Conservation (phyloP, 2,113 vertebrate genomes). For the Corythornis madagascariensis region DNA sequence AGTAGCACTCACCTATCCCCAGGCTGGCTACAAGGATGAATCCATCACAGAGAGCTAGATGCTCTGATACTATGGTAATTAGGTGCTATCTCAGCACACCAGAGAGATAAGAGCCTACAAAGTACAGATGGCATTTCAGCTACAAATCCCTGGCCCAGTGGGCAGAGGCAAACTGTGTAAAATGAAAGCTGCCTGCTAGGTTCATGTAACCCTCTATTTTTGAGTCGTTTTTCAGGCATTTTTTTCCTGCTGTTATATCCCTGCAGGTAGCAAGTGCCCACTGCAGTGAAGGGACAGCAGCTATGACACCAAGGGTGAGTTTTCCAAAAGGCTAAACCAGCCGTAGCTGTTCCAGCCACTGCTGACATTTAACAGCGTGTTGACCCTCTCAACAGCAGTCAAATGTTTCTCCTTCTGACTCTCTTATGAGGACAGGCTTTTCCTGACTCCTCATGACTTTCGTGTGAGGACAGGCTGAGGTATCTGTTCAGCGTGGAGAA, state of each 20-base stretch:
- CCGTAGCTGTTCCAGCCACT: neutral
- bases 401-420: neutral
- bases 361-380: neutral
- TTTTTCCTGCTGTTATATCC: neutral
- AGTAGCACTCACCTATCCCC: neutral
- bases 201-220: neutral
- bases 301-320: neutral
- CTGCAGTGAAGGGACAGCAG: neutral
- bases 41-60: neutral
- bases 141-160: neutral
- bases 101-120: neutral
- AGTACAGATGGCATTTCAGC: neutral
- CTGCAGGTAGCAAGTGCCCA: neutral
- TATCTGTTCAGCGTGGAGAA: too few relatives aligned
- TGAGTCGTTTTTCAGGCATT: neutral
- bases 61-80: neutral
- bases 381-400: neutral
- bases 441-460: too few relatives aligned
- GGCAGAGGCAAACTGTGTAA: neutral
- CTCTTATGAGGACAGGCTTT: too few relatives aligned
- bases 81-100: neutral
- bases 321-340: neutral
- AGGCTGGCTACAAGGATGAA: neutral
- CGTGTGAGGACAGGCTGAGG: too few relatives aligned
- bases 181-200: neutral